A percentile compares a stretch with the other conserved stretches of the same genome.
Evolutionary conservation across 2,113 vertebrate species (phyloP).

Genomic region (Chlamydotis undulata): DNA sequence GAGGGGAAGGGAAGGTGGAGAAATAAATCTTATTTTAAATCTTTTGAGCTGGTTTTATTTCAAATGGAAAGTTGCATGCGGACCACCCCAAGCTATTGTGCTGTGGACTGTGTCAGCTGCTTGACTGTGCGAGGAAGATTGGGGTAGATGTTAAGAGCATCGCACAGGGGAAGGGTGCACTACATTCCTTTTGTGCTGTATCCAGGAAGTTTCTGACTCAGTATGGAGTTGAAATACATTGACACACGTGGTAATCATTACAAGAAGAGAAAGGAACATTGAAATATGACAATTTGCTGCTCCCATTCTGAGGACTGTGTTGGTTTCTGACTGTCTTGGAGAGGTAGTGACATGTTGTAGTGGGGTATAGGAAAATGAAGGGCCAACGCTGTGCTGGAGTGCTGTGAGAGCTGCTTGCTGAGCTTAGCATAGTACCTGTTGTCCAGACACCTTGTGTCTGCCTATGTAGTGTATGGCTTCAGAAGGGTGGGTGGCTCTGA

Average conservation of each 20-base stretch:
- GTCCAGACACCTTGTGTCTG: background rate
- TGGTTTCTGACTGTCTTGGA: background rate
- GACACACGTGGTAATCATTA: slow-evolving; percentile 47
- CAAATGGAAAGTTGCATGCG: slow-evolving; percentile 23
- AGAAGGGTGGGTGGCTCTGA: background rate
- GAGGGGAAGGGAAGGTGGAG: slow-evolving; percentile 60
- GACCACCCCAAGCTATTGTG: slow-evolving; percentile 67
- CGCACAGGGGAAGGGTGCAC: slow-evolving; percentile 12
- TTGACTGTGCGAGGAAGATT: background rate
- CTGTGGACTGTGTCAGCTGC: slow-evolving; percentile 19
- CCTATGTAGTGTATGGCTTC: background rate
- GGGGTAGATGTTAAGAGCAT: slow-evolving; percentile 39
- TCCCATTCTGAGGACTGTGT: background rate
- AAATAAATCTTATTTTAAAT: slow-evolving; percentile 61
- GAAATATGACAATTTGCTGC: background rate
- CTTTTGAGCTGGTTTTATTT: slow-evolving; percentile 52
- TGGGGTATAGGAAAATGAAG: background rate
- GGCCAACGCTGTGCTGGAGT: background rate
- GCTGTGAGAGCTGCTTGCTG: background rate
- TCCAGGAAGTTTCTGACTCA: slow-evolving; percentile 28
- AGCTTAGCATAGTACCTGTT: background rate
- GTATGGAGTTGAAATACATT: slow-evolving; percentile 25
- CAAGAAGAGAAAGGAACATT: background rate
- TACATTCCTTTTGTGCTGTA: slow-evolving; percentile 20
- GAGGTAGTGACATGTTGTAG: background rate